phyloP scores from a whole-genome alignment of 1,140 invertebrate genomes.

The Varroa destructor region DNA sequence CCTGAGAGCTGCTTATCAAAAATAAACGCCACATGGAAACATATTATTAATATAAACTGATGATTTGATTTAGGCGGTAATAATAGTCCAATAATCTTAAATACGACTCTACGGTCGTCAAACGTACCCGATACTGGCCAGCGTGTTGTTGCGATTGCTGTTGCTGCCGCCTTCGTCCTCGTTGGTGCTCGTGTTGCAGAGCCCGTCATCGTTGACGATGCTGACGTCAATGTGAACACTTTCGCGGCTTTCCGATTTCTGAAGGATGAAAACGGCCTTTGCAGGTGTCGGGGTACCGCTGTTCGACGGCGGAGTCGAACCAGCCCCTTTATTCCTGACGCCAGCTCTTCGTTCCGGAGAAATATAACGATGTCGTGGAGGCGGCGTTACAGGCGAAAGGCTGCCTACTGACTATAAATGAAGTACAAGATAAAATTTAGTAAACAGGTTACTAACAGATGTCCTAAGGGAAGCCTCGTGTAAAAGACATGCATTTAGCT shows the following conservation, averaged over 20 bases:
- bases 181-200: not conserved
- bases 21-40: not conserved
- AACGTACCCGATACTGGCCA: too few species aligned
- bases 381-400: conserved; percentile 18
- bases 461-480: too few species aligned
- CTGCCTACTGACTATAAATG: not conserved
- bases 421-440: too few species aligned
- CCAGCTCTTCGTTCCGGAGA: conserved; percentile 5
- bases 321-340: not conserved
- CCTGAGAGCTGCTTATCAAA: not conserved
- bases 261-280: conserved; percentile 26
- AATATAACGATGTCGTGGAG: conserved; percentile 22
- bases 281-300: conserved; percentile 19
- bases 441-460: too few species aligned
- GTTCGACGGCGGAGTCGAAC: conserved; percentile 8
- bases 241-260: conserved; percentile 22
- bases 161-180: too few species aligned
- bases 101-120: too few species aligned
- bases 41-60: too few species aligned
- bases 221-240: conserved; percentile 25
- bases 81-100: too few species aligned
- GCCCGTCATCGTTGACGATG: conserved; percentile 12
- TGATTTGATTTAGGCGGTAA: too few species aligned
- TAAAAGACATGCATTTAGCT: too few species aligned
- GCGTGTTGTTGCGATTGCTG: too few species aligned